These are phyloP conservation scores for Tethea ocularis DNA, from an alignment of 2,888 invertebrate genomes.

Conservation along the genomic window DNA sequence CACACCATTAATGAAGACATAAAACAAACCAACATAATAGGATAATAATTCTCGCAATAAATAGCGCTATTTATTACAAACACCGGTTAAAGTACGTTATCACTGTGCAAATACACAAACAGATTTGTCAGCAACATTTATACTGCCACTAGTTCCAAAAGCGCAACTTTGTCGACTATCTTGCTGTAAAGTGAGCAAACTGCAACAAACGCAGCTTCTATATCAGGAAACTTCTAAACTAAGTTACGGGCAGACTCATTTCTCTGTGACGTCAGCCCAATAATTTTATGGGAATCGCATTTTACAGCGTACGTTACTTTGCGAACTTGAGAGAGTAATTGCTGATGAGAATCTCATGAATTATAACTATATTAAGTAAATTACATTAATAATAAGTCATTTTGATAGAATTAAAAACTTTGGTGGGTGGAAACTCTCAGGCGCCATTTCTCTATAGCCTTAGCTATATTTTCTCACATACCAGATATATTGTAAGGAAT, in stretches of 20 bases:
- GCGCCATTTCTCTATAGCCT: no score
- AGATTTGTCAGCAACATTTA: constrained; percentile 62
- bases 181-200: constrained; percentile 55
- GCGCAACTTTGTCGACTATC: constrained; percentile 72
- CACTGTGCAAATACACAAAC: constrained; percentile 52
- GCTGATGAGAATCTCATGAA: constrained; percentile 21
- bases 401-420: neutral
- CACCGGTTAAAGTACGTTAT: constrained; percentile 54
- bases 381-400: neutral
- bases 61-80: constrained; percentile 17
- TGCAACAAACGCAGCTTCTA: constrained; percentile 54
- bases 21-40: constrained; percentile 11
- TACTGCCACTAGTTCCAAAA: constrained; percentile 54
- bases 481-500: no score
- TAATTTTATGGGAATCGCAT: constrained; percentile 44
- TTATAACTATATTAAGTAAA: neutral
- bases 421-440: no score
- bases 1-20: constrained; percentile 3
- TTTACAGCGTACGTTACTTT: constrained; percentile 25
- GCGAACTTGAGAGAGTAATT: constrained; percentile 28
- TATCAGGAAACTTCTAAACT: constrained; percentile 65
- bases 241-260: constrained; percentile 58
- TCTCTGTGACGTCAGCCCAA: constrained; percentile 58
- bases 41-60: constrained; percentile 17
- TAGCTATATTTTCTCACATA: no score